These are phyloP conservation scores for Drosophila eugracilis DNA, from an alignment of 1,140 invertebrate species.

Conservation along the genomic window DNA sequence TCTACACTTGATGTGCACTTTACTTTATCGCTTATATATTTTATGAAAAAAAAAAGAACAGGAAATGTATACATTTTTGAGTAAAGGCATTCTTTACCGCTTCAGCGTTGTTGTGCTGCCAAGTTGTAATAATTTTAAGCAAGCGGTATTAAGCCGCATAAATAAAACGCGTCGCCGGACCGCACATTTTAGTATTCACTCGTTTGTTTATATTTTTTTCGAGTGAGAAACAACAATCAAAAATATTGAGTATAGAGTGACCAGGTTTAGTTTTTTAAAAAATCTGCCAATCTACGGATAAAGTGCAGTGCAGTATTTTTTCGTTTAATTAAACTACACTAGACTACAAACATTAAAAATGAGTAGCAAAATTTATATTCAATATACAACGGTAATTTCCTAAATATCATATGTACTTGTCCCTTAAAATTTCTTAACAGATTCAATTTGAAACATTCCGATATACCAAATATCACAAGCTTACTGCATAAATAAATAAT, in stretches of 20 bases:
- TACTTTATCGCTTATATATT: not conserved
- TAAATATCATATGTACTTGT: too few relatives aligned
- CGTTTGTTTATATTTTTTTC: constrained; percentile 36
- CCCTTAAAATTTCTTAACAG: too few relatives aligned
- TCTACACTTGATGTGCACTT: not conserved
- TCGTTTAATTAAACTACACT: not conserved
- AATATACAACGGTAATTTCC: not conserved
- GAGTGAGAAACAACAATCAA: constrained; percentile 1
- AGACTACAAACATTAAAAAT: not conserved
- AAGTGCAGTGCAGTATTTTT: not conserved
- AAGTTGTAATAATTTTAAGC: not conserved
- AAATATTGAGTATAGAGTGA: constrained; percentile 1
- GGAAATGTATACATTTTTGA: not conserved
- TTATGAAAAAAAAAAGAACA: not conserved
- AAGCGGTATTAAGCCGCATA: not conserved
- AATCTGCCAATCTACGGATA: not conserved
- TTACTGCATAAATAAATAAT: too few relatives aligned
- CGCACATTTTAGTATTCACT: constrained; percentile 1
- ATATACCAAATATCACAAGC: too few relatives aligned
- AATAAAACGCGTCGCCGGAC: not conserved
- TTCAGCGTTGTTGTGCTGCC: not conserved
- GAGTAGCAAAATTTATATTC: not conserved
- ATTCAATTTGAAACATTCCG: too few relatives aligned
- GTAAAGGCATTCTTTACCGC: constrained; percentile 6
- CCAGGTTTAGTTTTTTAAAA: not conserved